A percentile compares a stretch with the other conserved stretches of the same genome.
Evolutionary conservation across 2,888 invertebrate species (phyloP).

Genomic region (Chelonus formosanus): DNA sequence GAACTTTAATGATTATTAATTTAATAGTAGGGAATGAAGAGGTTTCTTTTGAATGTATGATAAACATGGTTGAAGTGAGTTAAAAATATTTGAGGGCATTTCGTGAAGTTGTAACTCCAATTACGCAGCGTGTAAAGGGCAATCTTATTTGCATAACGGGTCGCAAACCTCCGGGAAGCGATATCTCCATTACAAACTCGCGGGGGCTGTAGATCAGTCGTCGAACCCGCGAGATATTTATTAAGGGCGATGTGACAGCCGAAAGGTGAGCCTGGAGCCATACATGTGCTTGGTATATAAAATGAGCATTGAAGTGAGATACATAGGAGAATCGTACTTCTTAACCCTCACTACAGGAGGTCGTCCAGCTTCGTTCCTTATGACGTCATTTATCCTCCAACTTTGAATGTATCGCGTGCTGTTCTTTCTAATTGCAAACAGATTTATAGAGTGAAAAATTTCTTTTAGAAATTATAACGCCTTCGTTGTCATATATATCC

Average conservation of each 20-base stretch:
- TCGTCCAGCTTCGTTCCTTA: slow-evolving; percentile 53
- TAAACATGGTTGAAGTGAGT: no score
- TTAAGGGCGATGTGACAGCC: slow-evolving; percentile 41
- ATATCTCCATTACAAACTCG: slow-evolving; percentile 58
- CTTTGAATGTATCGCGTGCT: slow-evolving; percentile 53
- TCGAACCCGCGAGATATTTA: slow-evolving; percentile 52
- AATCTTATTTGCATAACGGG: slow-evolving; percentile 61
- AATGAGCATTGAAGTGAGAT: not conserved
- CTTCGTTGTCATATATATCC: not conserved
- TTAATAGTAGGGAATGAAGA: no score
- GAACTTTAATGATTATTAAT: no score
- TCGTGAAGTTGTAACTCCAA: slow-evolving; percentile 48
- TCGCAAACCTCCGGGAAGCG: slow-evolving; percentile 32
- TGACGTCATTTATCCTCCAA: slow-evolving; percentile 60
- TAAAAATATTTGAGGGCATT: not conserved
- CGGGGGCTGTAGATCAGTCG: slow-evolving; percentile 52
- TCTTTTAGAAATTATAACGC: slow-evolving; percentile 27
- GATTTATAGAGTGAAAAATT: slow-evolving; percentile 58
- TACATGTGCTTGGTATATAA: not conserved
- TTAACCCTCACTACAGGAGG: slow-evolving; percentile 41
- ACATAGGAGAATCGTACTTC: slow-evolving; percentile 21
- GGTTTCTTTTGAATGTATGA: no score
- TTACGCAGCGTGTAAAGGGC: slow-evolving; percentile 50
- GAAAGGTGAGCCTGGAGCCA: slow-evolving; percentile 27
- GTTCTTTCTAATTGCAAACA: slow-evolving; percentile 62